phyloP scores from a whole-genome alignment of 2,113 vertebrate species.

The Ageneiosus marmoratus region DNA sequence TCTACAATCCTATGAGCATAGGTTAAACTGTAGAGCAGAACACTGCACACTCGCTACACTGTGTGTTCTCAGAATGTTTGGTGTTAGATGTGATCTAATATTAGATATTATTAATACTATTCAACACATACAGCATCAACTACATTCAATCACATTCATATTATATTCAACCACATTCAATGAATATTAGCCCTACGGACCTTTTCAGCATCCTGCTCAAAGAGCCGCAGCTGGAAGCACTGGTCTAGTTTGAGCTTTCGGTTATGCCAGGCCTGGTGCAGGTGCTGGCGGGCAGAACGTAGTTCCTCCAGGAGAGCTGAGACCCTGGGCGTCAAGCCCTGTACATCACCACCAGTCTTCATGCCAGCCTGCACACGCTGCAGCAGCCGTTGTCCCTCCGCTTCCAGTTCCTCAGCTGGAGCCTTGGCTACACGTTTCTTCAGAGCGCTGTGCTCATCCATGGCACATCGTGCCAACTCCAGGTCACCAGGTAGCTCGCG shows the following conservation, averaged over 20 bases:
- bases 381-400: constrained; percentile 91
- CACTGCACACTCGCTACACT: no score
- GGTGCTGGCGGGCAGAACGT: constrained; percentile 90
- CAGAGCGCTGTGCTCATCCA: constrained; percentile 90
- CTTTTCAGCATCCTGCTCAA: constrained; percentile 98
- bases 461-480: constrained; percentile 89
- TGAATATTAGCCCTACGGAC: constrained; percentile 63
- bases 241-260: constrained; percentile 96
- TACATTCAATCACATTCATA: background rate
- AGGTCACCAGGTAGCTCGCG: constrained; percentile 93
- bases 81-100: no score
- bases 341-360: constrained; percentile 72
- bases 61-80: no score
- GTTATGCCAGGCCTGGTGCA: constrained; percentile 98
- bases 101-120: no score
- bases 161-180: background rate
- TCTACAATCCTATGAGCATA: no score
- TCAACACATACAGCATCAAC: background rate
- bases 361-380: constrained; percentile 81
- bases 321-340: constrained; percentile 89
- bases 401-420: constrained; percentile 91
- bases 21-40: no score
- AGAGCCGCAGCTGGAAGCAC: constrained; percentile 96
- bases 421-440: constrained; percentile 96
- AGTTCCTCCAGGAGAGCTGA: constrained; percentile 92